phyloP scores from a whole-genome alignment of 2,113 vertebrate genomes.

The Notarius lentiginosus region DNA sequence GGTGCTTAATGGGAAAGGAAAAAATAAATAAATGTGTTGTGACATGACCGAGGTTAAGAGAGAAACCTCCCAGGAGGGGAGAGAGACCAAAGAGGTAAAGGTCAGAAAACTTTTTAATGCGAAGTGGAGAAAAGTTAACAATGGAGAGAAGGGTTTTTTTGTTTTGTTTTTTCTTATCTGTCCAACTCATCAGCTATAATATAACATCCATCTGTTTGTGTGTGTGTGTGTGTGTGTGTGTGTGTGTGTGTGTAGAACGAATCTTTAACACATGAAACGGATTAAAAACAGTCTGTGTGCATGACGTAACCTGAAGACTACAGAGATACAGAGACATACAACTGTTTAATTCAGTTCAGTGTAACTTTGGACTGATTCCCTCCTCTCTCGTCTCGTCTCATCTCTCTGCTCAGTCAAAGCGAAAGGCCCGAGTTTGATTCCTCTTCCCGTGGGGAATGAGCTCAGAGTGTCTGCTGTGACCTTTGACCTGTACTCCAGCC shows the following conservation, averaged over 20 bases:
- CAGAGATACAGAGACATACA: neutral
- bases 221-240: constrained; percentile 56
- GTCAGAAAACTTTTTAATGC: too few relatives aligned
- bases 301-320: constrained; percentile 51
- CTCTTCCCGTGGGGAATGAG: neutral
- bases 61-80: too few relatives aligned
- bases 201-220: neutral
- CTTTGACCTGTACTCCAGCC: neutral
- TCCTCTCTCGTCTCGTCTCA: neutral
- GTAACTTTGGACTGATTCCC: too few relatives aligned
- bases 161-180: too few relatives aligned
- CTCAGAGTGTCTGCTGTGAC: neutral
- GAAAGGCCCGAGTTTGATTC: neutral
- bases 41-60: too few relatives aligned
- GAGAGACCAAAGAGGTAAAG: too few relatives aligned
- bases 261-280: constrained; percentile 55
- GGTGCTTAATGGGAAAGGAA: too few relatives aligned
- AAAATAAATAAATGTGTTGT: too few relatives aligned
- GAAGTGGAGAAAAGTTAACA: too few relatives aligned
- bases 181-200: too few relatives aligned
- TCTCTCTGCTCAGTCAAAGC: neutral
- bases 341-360: neutral
- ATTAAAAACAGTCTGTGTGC: constrained; percentile 58
- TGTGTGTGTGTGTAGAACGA: constrained; percentile 34
- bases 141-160: too few relatives aligned